These are phyloP conservation scores for Gasterosteus aculeatus DNA, from an alignment of 2,113 vertebrate species.

Conservation along the genomic window DNA sequence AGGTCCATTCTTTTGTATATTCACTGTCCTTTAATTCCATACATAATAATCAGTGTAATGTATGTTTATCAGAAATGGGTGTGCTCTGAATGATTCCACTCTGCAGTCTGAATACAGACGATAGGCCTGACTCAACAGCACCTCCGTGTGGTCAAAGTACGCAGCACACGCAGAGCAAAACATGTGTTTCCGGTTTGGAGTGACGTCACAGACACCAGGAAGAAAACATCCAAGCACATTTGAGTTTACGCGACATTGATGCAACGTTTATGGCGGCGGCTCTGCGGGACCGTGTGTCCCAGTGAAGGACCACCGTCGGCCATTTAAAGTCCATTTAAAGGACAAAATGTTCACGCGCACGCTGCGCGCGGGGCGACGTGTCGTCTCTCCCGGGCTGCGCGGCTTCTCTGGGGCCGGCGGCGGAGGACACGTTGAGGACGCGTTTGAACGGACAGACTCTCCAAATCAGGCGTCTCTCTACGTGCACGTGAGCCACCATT, in stretches of 20 bases:
- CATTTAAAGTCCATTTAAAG: not conserved
- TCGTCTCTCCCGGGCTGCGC: conserved; percentile 1
- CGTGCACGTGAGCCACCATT: conserved; percentile 77
- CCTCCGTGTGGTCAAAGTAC: conserved; percentile 18
- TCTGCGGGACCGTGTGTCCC: not conserved
- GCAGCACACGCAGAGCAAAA: conserved; percentile 23
- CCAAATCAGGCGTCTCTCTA: conserved; percentile 77
- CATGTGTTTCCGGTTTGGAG: conserved; percentile 34
- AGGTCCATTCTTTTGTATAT: not conserved
- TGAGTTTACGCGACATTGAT: not conserved
- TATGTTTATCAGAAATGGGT: not conserved
- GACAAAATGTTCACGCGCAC: conserved; percentile 26
- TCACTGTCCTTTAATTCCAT: not conserved
- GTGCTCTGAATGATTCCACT: not conserved
- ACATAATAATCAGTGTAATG: not conserved
- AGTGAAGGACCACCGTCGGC: not conserved
- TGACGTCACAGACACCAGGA: not conserved
- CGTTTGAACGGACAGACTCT: not conserved
- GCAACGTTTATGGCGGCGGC: too few relatives aligned
- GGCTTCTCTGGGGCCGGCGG: conserved; percentile 5
- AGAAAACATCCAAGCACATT: not conserved
- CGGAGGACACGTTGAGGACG: not conserved
- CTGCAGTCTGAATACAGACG: not conserved
- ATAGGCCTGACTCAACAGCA: conserved; percentile 18
- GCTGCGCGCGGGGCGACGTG: not conserved